Evolutionary conservation across 1,140 invertebrate species (phyloP).

Genomic region (Leptinotarsa defecta): DNA sequence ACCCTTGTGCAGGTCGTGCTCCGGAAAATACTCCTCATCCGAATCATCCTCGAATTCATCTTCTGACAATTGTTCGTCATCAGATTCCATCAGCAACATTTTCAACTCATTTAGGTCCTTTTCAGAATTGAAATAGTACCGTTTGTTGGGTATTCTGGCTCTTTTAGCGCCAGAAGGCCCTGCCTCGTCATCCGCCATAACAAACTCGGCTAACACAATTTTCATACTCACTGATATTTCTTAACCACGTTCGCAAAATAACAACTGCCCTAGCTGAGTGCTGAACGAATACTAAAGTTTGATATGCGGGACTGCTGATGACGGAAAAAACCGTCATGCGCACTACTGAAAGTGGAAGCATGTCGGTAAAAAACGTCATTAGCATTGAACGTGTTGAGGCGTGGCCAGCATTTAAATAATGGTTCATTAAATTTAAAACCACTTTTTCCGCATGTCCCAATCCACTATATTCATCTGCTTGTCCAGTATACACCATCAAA

Average conservation of each 20-base stretch:
- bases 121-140: not conserved
- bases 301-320: not conserved
- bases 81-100: not conserved
- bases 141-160: not conserved
- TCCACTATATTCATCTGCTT: not conserved
- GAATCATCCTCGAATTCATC: not conserved
- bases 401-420: slow-evolving; percentile 33
- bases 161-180: not conserved
- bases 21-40: not conserved
- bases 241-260: not conserved
- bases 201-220: not conserved
- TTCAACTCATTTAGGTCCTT: not conserved
- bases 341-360: not conserved
- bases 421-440: slow-evolving; percentile 46
- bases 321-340: not conserved
- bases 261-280: not conserved
- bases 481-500: slow-evolving; percentile 21
- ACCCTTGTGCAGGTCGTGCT: not conserved
- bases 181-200: not conserved
- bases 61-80: not conserved
- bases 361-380: not conserved
- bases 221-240: not conserved
- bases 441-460: slow-evolving; percentile 32
- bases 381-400: not conserved
- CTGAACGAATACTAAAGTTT: not conserved